Conservation (phyloP, 2,113 vertebrate genomes). For the Mionectes macconnelli region DNA sequence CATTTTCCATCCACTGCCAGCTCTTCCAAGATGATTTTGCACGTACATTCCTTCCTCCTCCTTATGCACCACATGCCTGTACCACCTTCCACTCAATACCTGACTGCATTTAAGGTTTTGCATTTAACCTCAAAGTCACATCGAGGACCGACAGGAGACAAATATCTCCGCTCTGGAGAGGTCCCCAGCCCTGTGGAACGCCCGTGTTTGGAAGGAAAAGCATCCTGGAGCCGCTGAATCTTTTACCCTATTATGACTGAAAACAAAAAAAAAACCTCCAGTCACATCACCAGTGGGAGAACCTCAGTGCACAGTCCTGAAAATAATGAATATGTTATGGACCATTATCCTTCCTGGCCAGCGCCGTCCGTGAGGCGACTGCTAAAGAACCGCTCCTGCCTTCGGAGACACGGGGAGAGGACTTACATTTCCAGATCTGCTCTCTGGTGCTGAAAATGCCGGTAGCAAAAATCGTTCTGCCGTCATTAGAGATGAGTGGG, state of each 20-base stretch:
- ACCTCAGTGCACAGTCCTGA: slow-evolving; percentile 2
- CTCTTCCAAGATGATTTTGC: background rate
- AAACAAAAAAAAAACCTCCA: background rate
- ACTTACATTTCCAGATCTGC: background rate
- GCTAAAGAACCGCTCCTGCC: background rate
- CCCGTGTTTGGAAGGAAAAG: background rate
- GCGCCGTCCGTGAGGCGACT: background rate
- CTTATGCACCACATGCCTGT: rapidly evolving
- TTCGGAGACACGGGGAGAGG: background rate
- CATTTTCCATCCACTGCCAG: background rate
- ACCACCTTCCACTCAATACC: background rate
- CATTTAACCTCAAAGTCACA: background rate
- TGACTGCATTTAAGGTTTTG: background rate
- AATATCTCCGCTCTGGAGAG: background rate
- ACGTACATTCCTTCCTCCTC: background rate
- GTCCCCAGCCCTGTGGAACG: background rate
- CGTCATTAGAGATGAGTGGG: background rate
- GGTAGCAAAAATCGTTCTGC: background rate
- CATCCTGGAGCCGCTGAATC: background rate
- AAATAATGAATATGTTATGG: slow-evolving; percentile 42
- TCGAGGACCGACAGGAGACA: rapidly evolving
- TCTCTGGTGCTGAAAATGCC: background rate
- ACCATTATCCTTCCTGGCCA: slow-evolving; percentile 46
- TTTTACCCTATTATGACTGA: background rate
- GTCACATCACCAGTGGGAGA: background rate